Percentiles rank a stretch among this genome's conserved stretches.
Evolutionary conservation across 1,140 invertebrate genomes (phyloP).

Genomic region (Drosophila trapezifrons): DNA sequence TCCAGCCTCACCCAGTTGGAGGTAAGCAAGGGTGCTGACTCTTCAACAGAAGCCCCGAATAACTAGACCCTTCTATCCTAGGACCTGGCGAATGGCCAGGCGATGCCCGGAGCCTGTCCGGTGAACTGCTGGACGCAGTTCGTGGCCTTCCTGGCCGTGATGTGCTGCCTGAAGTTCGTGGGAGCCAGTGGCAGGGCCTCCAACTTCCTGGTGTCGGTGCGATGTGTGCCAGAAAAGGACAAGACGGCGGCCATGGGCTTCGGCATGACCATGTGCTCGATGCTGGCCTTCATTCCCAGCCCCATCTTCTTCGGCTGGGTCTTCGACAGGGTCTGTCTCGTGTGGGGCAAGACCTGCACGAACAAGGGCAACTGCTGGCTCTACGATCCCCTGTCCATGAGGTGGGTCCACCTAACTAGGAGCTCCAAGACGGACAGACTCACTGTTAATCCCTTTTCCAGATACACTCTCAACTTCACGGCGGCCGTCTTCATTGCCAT

Average conservation of each 20-base stretch:
- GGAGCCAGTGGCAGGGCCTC: constrained; percentile 88
- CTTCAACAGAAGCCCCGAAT: neutral
- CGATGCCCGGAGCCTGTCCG: constrained; percentile 87
- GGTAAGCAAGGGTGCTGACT: constrained; percentile 4
- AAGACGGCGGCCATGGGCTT: constrained; percentile 90
- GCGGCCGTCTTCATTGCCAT: constrained; percentile 88
- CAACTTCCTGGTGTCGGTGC: constrained; percentile 88
- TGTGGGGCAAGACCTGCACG: constrained; percentile 90
- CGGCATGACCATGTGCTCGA: constrained; percentile 87
- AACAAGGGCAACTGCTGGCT: constrained; percentile 91
- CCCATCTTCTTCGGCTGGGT: constrained; percentile 90
- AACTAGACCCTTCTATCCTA: neutral
- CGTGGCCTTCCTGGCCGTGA: constrained; percentile 88
- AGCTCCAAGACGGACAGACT: neutral
- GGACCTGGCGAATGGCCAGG: constrained; percentile 83
- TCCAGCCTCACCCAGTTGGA: constrained; percentile 31
- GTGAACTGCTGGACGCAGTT: constrained; percentile 88
- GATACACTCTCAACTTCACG: constrained; percentile 88
- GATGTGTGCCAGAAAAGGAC: constrained; percentile 89
- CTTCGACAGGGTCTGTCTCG: constrained; percentile 88
- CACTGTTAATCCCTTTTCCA: neutral
- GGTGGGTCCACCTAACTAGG: constrained; percentile 83
- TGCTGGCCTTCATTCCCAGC: constrained; percentile 89
- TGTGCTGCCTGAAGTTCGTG: constrained; percentile 88
- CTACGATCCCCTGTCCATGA: constrained; percentile 87